Percentiles rank a stretch among this genome's conserved stretches.
Conservation (phyloP, 23 tunicate species). For the Clavelina lepadiformis region DNA sequence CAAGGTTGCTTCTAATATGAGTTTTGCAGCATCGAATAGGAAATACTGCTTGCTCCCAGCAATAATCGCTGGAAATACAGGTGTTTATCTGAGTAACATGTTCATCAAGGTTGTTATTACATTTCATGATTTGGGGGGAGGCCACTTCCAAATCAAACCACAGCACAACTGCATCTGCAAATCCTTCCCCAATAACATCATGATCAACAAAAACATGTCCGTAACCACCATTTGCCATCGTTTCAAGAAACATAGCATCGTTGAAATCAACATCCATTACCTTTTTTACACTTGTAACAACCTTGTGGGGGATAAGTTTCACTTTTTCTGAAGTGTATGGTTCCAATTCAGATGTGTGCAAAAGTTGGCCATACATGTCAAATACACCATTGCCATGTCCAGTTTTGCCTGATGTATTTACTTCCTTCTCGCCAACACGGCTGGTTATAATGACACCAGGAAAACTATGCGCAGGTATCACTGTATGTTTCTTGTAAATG, state of each 20-base stretch:
- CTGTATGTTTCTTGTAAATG: conserved; percentile 32
- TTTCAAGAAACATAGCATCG: conserved; percentile 37
- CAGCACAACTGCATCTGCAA: conserved; percentile 41
- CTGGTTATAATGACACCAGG: conserved; percentile 31
- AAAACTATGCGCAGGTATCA: neutral
- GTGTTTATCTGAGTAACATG: conserved; percentile 18
- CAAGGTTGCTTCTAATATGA: too few relatives aligned
- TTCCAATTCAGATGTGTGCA: conserved; percentile 15
- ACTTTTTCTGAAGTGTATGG: conserved; percentile 80
- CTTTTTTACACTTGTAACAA: conserved; percentile 13
- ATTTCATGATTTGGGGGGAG: neutral
- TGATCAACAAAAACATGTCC: conserved; percentile 6
- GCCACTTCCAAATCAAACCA: conserved; percentile 62
- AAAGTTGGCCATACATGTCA: neutral
- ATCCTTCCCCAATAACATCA: conserved; percentile 12
- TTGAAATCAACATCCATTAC: conserved; percentile 45
- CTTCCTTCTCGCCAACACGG: conserved; percentile 25
- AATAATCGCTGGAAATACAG: conserved; percentile 21
- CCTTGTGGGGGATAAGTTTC: conserved; percentile 23
- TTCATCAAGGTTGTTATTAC: too few relatives aligned
- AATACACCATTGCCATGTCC: neutral
- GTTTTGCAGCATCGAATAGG: conserved; percentile 38
- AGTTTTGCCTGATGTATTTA: neutral
- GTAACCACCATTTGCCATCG: conserved; percentile 13
- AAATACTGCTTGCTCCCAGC: conserved; percentile 97